Percentiles rank a stretch among this genome's conserved stretches.
These are phyloP conservation scores for Cydia amplana DNA, from an alignment of 1,140 invertebrate genomes.

Conservation along the genomic window DNA sequence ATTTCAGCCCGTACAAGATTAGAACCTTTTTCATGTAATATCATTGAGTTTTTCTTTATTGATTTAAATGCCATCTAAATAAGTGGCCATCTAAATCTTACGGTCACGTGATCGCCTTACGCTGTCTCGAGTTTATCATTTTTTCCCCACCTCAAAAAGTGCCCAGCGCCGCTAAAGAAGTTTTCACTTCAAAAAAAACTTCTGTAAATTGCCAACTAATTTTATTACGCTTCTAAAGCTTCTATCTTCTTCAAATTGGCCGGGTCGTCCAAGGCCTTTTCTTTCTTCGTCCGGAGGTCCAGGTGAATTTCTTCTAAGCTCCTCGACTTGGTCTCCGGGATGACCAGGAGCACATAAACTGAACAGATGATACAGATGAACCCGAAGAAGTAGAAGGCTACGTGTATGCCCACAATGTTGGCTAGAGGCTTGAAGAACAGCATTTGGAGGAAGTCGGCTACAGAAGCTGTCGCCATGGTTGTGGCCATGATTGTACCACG, in stretches of 20 bases:
- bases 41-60: too few relatives aligned
- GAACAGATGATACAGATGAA: conserved; percentile 51
- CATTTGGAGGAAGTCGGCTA: conserved; percentile 58
- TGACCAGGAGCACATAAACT: conserved; percentile 52
- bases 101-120: too few relatives aligned
- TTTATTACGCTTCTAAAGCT: conserved; percentile 27
- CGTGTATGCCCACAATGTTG: conserved; percentile 55
- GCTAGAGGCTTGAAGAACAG: conserved; percentile 65
- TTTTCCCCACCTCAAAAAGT: too few relatives aligned
- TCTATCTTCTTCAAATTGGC: conserved; percentile 8
- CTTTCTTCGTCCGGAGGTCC: conserved; percentile 53
- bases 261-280: conserved; percentile 33
- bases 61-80: too few relatives aligned
- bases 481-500: conserved; percentile 63
- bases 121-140: too few relatives aligned
- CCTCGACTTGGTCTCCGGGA: conserved; percentile 64
- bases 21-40: too few relatives aligned
- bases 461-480: conserved; percentile 55
- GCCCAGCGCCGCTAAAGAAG: too few relatives aligned
- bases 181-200: too few relatives aligned
- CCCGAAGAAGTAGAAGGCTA: conserved; percentile 66
- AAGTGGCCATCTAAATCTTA: too few relatives aligned
- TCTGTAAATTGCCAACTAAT: not conserved
- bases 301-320: conserved; percentile 61
- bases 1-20: too few relatives aligned